Conservation (phyloP, 35 echinoderm and acorn worm species). For the Diadema setosum region DNA sequence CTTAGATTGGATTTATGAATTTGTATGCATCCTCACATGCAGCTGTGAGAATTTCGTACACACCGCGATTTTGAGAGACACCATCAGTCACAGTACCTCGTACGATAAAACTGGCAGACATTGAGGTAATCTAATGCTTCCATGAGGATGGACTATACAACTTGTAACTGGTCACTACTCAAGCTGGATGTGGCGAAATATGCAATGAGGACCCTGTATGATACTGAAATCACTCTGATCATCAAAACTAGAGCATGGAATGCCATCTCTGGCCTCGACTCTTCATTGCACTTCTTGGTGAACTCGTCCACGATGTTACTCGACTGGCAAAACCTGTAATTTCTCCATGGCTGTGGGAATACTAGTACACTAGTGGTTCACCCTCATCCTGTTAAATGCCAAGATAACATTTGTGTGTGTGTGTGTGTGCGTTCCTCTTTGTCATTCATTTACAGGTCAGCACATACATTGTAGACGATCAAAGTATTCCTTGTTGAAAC, state of each 20-base stretch:
- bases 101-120: background rate
- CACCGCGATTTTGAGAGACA: background rate
- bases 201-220: background rate
- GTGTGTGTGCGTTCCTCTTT: background rate
- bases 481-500: slow-evolving; percentile 9
- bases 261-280: background rate
- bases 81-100: background rate
- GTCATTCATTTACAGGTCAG: background rate
- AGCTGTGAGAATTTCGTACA: background rate
- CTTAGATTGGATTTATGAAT: background rate
- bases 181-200: background rate
- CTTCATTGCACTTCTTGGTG: background rate
- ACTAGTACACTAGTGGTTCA: slow-evolving; percentile 23
- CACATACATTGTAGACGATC: background rate
- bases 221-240: background rate
- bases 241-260: background rate
- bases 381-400: slow-evolving; percentile 52
- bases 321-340: background rate
- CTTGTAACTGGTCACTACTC: background rate
- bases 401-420: slow-evolving; percentile 27
- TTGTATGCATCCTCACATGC: background rate
- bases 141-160: background rate
- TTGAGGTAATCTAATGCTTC: background rate
- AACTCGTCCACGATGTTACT: background rate
- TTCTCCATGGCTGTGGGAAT: background rate